Evolutionary conservation across 2,113 vertebrate genomes (phyloP).

Genomic region (Tragulus kanchil): DNA sequence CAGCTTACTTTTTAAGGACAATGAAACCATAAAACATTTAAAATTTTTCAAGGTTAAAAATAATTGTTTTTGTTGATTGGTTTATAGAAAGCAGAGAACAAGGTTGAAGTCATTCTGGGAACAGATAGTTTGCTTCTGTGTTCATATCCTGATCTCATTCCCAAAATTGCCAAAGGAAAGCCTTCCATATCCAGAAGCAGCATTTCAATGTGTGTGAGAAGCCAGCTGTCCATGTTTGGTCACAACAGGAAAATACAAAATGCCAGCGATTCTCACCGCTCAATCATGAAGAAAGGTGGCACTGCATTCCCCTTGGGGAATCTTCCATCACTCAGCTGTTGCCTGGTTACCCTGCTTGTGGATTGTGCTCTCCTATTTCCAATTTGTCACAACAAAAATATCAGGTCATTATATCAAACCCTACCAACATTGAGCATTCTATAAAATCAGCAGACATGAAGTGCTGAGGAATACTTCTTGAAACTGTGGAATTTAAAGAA

Average conservation of each 20-base stretch:
- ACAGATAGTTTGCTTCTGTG: conserved; percentile 29
- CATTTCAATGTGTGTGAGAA: background rate
- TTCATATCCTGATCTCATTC: background rate
- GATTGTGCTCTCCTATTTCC: background rate
- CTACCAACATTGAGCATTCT: background rate
- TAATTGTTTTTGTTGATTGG: background rate
- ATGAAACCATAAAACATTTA: conserved; percentile 29
- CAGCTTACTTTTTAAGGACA: conserved; percentile 45
- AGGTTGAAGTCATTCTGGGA: background rate
- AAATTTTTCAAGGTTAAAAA: background rate
- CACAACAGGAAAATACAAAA: background rate
- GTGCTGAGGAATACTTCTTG: background rate
- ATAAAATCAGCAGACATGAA: background rate
- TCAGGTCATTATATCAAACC: background rate
- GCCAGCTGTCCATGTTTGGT: background rate
- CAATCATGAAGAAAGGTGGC: background rate
- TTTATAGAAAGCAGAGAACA: conserved; percentile 29
- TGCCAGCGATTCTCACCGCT: fast-evolving
- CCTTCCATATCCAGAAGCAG: background rate
- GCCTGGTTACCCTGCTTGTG: background rate
- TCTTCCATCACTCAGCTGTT: background rate
- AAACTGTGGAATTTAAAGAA: background rate
- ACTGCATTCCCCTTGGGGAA: background rate
- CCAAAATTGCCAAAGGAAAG: conserved; percentile 12
- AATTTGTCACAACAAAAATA: background rate